These are phyloP conservation scores for Altica lythri DNA, from an alignment of 2,888 invertebrate genomes.

Conservation along the genomic window DNA sequence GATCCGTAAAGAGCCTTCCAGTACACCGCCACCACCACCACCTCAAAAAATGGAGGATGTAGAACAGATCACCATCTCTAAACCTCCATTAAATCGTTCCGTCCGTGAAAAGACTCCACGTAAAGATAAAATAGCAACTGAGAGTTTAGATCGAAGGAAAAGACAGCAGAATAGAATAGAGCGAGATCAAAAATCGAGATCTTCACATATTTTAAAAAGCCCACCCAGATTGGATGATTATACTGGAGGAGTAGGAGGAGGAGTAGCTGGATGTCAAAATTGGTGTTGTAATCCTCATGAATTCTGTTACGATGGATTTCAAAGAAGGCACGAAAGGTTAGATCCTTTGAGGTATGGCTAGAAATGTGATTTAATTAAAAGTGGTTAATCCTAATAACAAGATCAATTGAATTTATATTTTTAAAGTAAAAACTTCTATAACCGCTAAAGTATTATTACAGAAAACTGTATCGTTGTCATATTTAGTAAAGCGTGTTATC, in stretches of 20 bases:
- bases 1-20: conserved; percentile 61
- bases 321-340: conserved; percentile 61
- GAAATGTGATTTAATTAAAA: too few relatives aligned
- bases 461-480: too few relatives aligned
- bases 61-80: conserved; percentile 43
- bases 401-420: too few relatives aligned
- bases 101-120: conserved; percentile 46
- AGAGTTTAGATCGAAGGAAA: conserved; percentile 64
- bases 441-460: too few relatives aligned
- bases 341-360: conserved; percentile 50
- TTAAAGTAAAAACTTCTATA: too few relatives aligned
- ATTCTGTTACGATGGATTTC: conserved; percentile 64
- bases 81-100: conserved; percentile 48
- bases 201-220: conserved; percentile 60
- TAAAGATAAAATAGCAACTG: conserved; percentile 50
- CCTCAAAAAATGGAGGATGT: conserved; percentile 49
- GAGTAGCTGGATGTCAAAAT: conserved; percentile 45
- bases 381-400: too few relatives aligned
- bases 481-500: too few relatives aligned
- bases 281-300: conserved; percentile 52
- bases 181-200: conserved; percentile 68
- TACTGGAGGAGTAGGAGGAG: conserved; percentile 17
- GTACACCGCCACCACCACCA: conserved; percentile 29
- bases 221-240: conserved; percentile 53
- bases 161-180: conserved; percentile 55